A percentile compares a stretch with the other conserved stretches of the same genome.
Conservation (phyloP, 2,888 invertebrate genomes). For the Koerneria pararmatus region DNA sequence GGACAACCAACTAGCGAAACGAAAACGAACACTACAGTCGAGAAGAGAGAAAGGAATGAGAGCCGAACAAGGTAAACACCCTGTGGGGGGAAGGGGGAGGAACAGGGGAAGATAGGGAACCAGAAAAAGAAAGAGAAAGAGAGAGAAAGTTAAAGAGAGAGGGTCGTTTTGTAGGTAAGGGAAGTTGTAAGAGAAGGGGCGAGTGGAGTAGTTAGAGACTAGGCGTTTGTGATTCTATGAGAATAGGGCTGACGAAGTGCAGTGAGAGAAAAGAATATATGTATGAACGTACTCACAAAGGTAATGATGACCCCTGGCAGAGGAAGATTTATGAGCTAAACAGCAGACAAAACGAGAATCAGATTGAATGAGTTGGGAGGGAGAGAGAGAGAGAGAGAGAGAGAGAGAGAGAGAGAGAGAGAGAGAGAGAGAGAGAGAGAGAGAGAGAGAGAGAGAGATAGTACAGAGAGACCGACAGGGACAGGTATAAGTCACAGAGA, state of each 20-base stretch:
- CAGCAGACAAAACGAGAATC: background rate
- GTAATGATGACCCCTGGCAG: background rate
- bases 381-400: background rate
- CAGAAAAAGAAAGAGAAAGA: background rate
- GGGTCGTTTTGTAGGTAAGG: slow-evolving; percentile 5
- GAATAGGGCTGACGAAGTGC: slow-evolving; percentile 4
- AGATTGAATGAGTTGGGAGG: background rate
- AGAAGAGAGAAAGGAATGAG: no score
- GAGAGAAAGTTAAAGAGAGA: background rate
- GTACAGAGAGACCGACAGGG: background rate
- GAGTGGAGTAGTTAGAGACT: no score
- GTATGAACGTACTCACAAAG: background rate
- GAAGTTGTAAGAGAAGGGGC: no score
- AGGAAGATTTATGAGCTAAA: background rate
- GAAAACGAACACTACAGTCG: no score
- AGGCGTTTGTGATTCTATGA: no score
- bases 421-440: background rate
- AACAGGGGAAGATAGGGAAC: background rate
- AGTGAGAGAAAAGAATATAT: background rate
- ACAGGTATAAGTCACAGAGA: background rate
- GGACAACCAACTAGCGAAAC: no score
- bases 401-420: slow-evolving; percentile 3
- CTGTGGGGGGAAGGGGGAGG: background rate
- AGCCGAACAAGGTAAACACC: background rate
- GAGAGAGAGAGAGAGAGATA: background rate